Evolutionary conservation across 2,797 vertebrate species (phyloP).

Genomic region (Etheostoma perlongum): DNA sequence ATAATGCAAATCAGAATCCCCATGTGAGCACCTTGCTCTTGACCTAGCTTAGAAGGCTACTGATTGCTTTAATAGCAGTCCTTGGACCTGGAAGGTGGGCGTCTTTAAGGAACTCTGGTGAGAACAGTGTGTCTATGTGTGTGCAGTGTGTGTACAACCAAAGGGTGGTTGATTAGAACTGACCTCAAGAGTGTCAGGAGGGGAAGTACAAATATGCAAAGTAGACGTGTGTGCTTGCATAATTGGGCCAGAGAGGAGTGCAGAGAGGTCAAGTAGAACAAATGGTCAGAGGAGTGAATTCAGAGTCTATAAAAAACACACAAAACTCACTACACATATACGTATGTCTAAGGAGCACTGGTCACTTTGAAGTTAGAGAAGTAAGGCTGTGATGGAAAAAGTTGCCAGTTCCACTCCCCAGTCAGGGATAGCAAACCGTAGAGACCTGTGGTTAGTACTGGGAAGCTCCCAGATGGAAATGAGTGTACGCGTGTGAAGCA

Average conservation of each 20-base stretch:
- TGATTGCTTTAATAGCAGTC: slow-evolving; percentile 88
- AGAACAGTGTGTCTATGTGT: slow-evolving; percentile 51
- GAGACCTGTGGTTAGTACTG: slow-evolving; percentile 36
- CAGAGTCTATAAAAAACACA: slow-evolving; percentile 56
- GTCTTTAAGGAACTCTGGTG: slow-evolving; percentile 76
- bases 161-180: slow-evolving; percentile 82
- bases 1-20: slow-evolving; percentile 83
- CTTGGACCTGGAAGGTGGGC: slow-evolving; percentile 78
- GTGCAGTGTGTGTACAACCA: slow-evolving; percentile 59
- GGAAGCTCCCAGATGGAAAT: slow-evolving; percentile 49
- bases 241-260: slow-evolving; percentile 70
- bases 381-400: slow-evolving; percentile 51
- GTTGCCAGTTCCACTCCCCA: slow-evolving; percentile 26
- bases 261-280: slow-evolving; percentile 75
- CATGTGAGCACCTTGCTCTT: slow-evolving; percentile 79
- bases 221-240: slow-evolving; percentile 74
- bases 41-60: slow-evolving; percentile 79
- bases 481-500: slow-evolving; percentile 37
- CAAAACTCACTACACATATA: slow-evolving; percentile 49
- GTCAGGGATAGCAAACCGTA: slow-evolving; percentile 28
- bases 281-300: slow-evolving; percentile 67
- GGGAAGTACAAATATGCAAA: slow-evolving; percentile 79
- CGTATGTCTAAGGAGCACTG: slow-evolving; percentile 45
- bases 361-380: slow-evolving; percentile 57
- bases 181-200: slow-evolving; percentile 76